A percentile compares a stretch with the other conserved stretches of the same genome.
These are phyloP conservation scores for Pica pica DNA, from an alignment of 2,113 vertebrate species.

Conservation along the genomic window DNA sequence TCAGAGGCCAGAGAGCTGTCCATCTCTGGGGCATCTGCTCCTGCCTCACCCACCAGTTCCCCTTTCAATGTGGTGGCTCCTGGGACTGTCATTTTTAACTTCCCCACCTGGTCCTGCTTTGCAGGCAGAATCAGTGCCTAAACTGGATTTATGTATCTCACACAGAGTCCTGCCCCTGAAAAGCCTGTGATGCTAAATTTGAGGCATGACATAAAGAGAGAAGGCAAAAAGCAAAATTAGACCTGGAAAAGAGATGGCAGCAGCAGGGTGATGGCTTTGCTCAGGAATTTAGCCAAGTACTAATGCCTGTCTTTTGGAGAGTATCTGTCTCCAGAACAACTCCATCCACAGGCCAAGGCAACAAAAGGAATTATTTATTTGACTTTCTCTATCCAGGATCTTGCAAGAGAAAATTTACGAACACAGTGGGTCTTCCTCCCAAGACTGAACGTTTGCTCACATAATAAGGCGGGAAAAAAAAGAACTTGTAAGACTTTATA, in stretches of 20 bases:
- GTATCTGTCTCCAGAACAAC: not conserved
- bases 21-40: not conserved
- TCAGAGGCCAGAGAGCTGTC: not conserved
- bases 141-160: not conserved
- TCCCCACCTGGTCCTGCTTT: not conserved
- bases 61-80: not conserved
- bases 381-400: not conserved
- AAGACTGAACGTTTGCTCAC: not conserved
- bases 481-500: not conserved
- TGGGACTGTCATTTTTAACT: not conserved
- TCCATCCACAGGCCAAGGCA: not conserved
- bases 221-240: not conserved
- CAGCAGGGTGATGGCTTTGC: not conserved
- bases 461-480: not conserved
- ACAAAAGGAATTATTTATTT: not conserved
- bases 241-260: not conserved
- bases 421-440: not conserved
- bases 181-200: not conserved
- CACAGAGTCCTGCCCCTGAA: not conserved
- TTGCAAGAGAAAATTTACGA: constrained; percentile 20
- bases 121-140: not conserved
- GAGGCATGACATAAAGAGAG: not conserved
- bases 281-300: not conserved
- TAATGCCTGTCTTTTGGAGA: not conserved
- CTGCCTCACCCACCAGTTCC: not conserved